Conservation (phyloP, 2,888 invertebrate species). For the Stomorhina lunata region DNA sequence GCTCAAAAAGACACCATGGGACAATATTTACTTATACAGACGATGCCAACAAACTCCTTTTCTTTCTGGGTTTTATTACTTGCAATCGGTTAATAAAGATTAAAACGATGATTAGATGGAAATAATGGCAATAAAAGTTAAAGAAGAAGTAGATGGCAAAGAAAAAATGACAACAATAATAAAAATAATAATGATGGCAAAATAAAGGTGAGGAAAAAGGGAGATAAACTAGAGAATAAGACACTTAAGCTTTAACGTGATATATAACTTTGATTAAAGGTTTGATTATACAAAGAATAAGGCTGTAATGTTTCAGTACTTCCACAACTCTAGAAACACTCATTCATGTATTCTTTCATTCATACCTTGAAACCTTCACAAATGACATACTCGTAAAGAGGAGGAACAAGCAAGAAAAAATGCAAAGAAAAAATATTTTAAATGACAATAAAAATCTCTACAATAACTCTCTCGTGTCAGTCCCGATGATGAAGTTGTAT, state of each 20-base stretch:
- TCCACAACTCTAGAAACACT: too few species aligned
- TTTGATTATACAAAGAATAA: not conserved
- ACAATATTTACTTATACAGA: too few species aligned
- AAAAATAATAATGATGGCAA: constrained; percentile 35
- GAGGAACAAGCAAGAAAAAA: not conserved
- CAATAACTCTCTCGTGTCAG: not conserved
- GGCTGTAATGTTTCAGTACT: too few species aligned
- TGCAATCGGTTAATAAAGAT: constrained; percentile 42
- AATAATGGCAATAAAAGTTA: constrained; percentile 39
- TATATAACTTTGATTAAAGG: constrained; percentile 38
- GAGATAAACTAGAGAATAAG: not conserved
- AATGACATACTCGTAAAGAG: too few species aligned
- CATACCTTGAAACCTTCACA: too few species aligned
- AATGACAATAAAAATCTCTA: constrained; percentile 45
- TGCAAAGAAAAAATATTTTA: not conserved
- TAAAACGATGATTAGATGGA: constrained; percentile 41
- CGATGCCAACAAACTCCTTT: not conserved
- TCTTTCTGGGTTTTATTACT: not conserved
- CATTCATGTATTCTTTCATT: too few species aligned
- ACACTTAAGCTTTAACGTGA: constrained; percentile 20
- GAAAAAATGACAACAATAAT: not conserved
- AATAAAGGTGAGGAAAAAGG: not conserved
- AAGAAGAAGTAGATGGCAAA: too few species aligned
- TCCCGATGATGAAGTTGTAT: not conserved
- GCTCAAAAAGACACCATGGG: too few species aligned